These are phyloP conservation scores for Zoanthus sociatus DNA, from an alignment of 92 coral and sea anemone genomes.

Conservation along the genomic window DNA sequence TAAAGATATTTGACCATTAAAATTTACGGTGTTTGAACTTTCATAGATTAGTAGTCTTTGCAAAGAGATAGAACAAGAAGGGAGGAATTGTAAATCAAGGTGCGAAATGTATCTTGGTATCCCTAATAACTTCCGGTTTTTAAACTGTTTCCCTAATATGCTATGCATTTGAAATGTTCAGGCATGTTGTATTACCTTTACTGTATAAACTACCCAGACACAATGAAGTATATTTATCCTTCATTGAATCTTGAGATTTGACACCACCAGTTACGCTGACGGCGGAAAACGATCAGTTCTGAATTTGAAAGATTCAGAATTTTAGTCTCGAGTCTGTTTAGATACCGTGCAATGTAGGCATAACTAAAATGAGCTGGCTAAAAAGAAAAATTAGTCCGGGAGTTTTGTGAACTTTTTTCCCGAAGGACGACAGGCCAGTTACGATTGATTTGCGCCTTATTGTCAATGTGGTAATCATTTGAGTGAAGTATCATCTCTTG, in stretches of 20 bases:
- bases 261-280: neutral
- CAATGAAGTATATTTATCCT: neutral
- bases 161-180: neutral
- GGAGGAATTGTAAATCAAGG: neutral
- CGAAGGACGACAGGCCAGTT: slow-evolving; percentile 21
- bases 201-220: neutral
- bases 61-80: neutral
- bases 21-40: no score
- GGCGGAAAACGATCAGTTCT: neutral
- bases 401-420: neutral
- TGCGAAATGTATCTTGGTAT: neutral
- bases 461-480: slow-evolving; percentile 47
- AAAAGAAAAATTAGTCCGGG: neutral
- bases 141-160: neutral
- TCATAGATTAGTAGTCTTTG: neutral
- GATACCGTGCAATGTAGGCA: no score
- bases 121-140: neutral
- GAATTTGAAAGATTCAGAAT: neutral
- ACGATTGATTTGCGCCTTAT: slow-evolving; percentile 45
- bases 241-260: neutral
- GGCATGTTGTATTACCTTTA: neutral
- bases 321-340: neutral
- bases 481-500: slow-evolving; percentile 6
- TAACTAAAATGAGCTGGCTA: no score
- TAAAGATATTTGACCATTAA: neutral